Evolutionary conservation across 2,888 invertebrate species (phyloP).

Genomic region (Periphyllus acericola): DNA sequence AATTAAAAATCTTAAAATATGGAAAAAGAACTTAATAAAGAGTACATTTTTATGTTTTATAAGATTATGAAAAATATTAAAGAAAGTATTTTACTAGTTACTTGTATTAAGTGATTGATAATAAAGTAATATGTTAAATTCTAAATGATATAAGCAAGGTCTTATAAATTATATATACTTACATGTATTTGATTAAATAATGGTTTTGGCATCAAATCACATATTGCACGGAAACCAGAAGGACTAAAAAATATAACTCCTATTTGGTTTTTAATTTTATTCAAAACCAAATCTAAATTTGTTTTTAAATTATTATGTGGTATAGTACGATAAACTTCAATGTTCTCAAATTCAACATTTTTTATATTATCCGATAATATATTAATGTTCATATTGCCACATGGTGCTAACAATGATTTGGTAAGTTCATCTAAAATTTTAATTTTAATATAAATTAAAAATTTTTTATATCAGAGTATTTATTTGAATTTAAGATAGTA

Average conservation of each 20-base stretch:
- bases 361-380: slow-evolving; percentile 63
- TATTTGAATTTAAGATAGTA: neutral
- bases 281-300: slow-evolving; percentile 59
- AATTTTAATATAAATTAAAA: slow-evolving; percentile 11
- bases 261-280: slow-evolving; percentile 52
- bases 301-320: slow-evolving; percentile 64
- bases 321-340: slow-evolving; percentile 64
- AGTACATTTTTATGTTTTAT: neutral
- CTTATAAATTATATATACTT: slow-evolving; percentile 24
- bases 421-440: slow-evolving; percentile 63
- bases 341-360: slow-evolving; percentile 63
- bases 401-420: slow-evolving; percentile 64
- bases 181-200: slow-evolving; percentile 44
- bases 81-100: neutral
- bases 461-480: neutral
- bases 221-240: slow-evolving; percentile 64
- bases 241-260: slow-evolving; percentile 65
- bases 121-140: neutral
- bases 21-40: too few relatives aligned
- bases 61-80: neutral
- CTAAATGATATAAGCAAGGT: neutral
- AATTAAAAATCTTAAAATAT: too few relatives aligned
- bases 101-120: neutral
- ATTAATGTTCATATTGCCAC: slow-evolving; percentile 64
- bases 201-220: slow-evolving; percentile 63